Evolutionary conservation across 2,888 invertebrate species (phyloP), one percentile per base, ranked within the genome.

Genomic region (Creontiades dilutus): DNA sequence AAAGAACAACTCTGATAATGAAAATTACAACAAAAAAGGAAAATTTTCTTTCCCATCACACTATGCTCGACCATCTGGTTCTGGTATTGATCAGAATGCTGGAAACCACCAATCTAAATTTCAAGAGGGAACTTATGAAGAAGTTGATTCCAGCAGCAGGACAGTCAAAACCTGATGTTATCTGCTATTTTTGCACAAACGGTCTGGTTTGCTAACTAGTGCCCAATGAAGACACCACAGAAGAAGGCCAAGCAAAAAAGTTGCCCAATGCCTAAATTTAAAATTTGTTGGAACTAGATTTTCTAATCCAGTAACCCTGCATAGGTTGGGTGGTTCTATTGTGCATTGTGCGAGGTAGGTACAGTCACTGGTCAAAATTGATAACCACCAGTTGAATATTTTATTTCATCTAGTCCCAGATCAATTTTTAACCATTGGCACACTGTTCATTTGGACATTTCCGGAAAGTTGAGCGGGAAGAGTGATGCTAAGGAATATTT

Each of bases 251-350:
- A 75, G 68, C 16, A 86, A 68, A 16, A 61, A 47, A 37, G 86
- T 86, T 46, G 86, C 68, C 86, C 86, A 68, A 27, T 86, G 86
- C 37, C 75, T 57, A 13, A 28, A 16, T 11, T 57, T 57, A 85
- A 85, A 55, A 85, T 85, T 85, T 55, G 27, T 55, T 55, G 85
- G 85, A 55, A 85, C 85, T 13, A 85, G 57, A 27, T 85, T 85
- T 28, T n/a, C 16, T 55, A 85, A 85, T 27, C 5, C 23, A 16
- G 85, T 85, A 14, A 85, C 27, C 13, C 57, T 85, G 27, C 55
- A 57, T 85, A 57, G 85, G 23, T 55, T 85, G 57, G 85, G 85
- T n/a, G 57, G 57, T 23, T 85, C 85, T 23, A 85, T 13, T 4
- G 85, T 85, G n/a, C 13, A 16, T 14, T 57, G 85, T 85, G 23